Evolutionary conservation across 2,113 vertebrate genomes (phyloP), one percentile per base, ranked within the genome.

Genomic region (Stomatorhinus ivindoensis): DNA sequence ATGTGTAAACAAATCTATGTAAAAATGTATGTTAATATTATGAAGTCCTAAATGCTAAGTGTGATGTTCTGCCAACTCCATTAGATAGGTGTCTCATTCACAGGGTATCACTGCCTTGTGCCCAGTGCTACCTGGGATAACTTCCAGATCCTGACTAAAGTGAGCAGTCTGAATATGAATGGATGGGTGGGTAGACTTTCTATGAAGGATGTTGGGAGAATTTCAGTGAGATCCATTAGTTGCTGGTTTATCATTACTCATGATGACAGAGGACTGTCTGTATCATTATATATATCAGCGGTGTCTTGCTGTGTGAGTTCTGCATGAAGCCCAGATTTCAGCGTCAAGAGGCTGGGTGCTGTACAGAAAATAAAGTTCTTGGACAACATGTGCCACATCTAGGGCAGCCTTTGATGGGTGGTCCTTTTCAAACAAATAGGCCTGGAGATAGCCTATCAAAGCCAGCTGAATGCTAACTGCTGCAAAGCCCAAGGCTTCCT

Each of bases 371-470:
- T 21, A 27, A 39, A 13, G 42, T 4, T 58, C 27, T 24, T 42
- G 46, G 44, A 46, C 65, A 61, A 39, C 48, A 61, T 65, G 58
- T 47, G 7, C 50, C 85, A 51, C 31, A 55, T 17, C 88, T 76
- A 83, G 89, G 51, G 89, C 88, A 31, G 24, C 53, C 80, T 89
- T 11, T 42, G 86, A 76, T 69, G 90, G 91, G 93, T 94, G 94
- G 94, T 91, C 92, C 91, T 89, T 91, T 92, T 92, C 90, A 89
- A 53, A 83, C n/a, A 76, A 89, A 90, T 92, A 88, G 91, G 90
- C 90, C 88, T 90, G 89, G 87, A 86, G 93, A 93, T 94, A 93
- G 86, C 46, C 27, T 93, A 93, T 92, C 92, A 90, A 51, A 44
- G 58, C 24, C 42, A 53, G 73, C 82, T 87, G 86, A 92, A 91